Evolutionary conservation across 2,888 invertebrate genomes (phyloP).

Genomic region (Stenurella melanura): DNA sequence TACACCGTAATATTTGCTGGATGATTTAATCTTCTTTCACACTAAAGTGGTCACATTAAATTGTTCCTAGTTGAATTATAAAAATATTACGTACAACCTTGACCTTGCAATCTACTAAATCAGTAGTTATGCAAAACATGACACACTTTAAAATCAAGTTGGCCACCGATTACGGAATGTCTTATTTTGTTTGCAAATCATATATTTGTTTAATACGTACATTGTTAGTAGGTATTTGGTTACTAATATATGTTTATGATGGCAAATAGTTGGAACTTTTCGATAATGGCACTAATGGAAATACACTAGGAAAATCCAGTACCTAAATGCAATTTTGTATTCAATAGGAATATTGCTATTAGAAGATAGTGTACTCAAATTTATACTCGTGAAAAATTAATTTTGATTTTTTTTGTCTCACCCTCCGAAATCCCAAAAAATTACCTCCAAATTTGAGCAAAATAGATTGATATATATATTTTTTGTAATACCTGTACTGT

Average conservation of each 20-base stretch:
- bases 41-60: not conserved
- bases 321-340: not conserved
- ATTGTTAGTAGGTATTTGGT: not conserved
- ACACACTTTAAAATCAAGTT: slow-evolving; percentile 13
- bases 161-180: not conserved
- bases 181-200: not conserved
- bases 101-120: not conserved
- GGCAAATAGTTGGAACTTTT: not conserved
- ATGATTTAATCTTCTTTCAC: not conserved
- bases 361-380: no score
- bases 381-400: no score
- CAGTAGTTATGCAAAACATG: slow-evolving; percentile 23
- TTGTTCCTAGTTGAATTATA: slow-evolving; percentile 5
- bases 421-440: no score
- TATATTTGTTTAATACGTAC: not conserved
- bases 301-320: not conserved
- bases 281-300: not conserved
- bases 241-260: not conserved
- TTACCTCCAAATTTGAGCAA: no score
- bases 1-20: not conserved
- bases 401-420: no score
- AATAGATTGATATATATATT: no score
- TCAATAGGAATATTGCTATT: not conserved
- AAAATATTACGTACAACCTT: slow-evolving; percentile 19
- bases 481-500: no score